Evolutionary conservation across 2,888 invertebrate species (phyloP), one percentile per base, ranked within the genome.

Genomic region (Phyllotreta cruciferae): DNA sequence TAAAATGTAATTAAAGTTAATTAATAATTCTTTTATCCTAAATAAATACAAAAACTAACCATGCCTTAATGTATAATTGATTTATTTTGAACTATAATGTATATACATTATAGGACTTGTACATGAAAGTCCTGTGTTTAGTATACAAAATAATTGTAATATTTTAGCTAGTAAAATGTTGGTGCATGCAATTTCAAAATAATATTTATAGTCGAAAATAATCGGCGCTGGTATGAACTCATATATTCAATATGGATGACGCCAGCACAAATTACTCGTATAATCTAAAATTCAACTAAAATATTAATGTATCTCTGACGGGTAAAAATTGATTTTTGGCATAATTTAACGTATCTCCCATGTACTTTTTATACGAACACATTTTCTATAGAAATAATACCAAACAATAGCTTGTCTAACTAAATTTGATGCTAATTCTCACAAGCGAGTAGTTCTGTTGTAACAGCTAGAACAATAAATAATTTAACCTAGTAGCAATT

Each of bases 401-500:
- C 63, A 63, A 49, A 64, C 68, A 65, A 52, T 52, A 52, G 36
- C 63, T 62, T 44, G 60, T 64, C 70, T 71, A 71, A 62, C 68
- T 71, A 70, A 65, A 70, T 65, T 63, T 63, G 64, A 56, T 63
- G 66, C 63, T 68, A 74, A 66, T 72, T 75, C 76, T 88, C 87
- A 90, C 82, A 90, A 88, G 80, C 89, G 87, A 78, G 90, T 90
- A 74, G 90, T 90, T 87, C 90, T 87, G 86, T 90, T 90, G 89
- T 90, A 90, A 87, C 90, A 90, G 87, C 90, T 90, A 87, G 82
- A 75, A 74, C 70, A 68, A 35, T 37, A 37, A 37, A 52, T n/a
- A 24, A 24, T 24, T 24, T n/a, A n/a, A n/a, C n/a, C 24, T 24
- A 24, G 24, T 24, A 24, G 24, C 24, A 4, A 24, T n/a, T n/a